Evolutionary conservation across 2,797 vertebrate species (phyloP).

Genomic region (Cuniculus paca): DNA sequence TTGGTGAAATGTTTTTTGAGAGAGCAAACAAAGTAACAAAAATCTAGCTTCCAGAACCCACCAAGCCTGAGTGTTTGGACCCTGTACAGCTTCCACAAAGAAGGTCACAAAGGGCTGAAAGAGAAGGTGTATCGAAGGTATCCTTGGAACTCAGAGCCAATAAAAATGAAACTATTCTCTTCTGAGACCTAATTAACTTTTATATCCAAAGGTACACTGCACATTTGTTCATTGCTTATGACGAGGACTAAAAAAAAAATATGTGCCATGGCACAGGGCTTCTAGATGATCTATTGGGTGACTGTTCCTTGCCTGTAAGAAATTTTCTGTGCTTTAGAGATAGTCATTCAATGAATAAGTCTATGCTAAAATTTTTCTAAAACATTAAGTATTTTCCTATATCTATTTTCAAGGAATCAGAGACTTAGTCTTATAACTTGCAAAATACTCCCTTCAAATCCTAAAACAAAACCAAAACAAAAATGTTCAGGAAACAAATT

Average conservation of each 20-base stretch:
- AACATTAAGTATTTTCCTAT: slow-evolving; percentile 70
- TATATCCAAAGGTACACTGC: slow-evolving; percentile 80
- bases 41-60: slow-evolving; percentile 4
- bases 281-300: slow-evolving; percentile 79
- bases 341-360: slow-evolving; percentile 62
- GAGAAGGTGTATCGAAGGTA: slow-evolving; percentile 78
- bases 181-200: slow-evolving; percentile 87
- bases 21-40: background rate
- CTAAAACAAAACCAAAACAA: slow-evolving; percentile 78
- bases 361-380: slow-evolving; percentile 81
- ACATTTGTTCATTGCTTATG: slow-evolving; percentile 82
- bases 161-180: slow-evolving; percentile 86
- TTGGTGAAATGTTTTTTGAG: slow-evolving; percentile 37
- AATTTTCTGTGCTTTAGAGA: slow-evolving; percentile 77
- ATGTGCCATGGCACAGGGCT: slow-evolving; percentile 75
- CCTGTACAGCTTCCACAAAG: background rate
- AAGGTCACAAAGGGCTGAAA: slow-evolving; percentile 75
- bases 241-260: slow-evolving; percentile 79
- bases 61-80: background rate
- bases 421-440: slow-evolving; percentile 73
- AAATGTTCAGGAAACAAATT: slow-evolving; percentile 81
- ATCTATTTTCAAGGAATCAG: slow-evolving; percentile 72
- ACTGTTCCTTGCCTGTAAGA: slow-evolving; percentile 79
- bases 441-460: slow-evolving; percentile 76
- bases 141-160: slow-evolving; percentile 76